Evolutionary conservation across 2,888 invertebrate genomes (phyloP).

Genomic region (Sesamia inferens): DNA sequence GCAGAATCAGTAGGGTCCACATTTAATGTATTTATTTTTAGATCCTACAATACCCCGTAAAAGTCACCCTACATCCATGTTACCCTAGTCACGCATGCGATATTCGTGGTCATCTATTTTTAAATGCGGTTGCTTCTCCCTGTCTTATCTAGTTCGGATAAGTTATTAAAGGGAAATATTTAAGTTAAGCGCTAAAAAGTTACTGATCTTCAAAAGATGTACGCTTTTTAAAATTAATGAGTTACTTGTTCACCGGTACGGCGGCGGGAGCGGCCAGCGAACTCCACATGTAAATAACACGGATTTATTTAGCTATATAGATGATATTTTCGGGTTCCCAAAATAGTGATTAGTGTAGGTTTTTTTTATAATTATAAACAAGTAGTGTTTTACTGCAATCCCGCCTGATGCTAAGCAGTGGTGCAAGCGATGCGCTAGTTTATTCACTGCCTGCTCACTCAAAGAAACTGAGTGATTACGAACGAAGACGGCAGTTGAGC

Average conservation of each 20-base stretch:
- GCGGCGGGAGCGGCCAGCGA: no score
- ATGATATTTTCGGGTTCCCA: neutral
- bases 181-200: neutral
- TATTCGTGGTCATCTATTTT: conserved; percentile 44
- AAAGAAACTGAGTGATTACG: no score
- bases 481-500: no score
- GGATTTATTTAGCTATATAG: no score
- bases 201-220: neutral
- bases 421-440: no score
- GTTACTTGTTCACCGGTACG: no score
- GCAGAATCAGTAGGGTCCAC: conserved; percentile 37
- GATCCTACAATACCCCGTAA: conserved; percentile 35
- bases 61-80: conserved; percentile 41
- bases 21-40: conserved; percentile 51
- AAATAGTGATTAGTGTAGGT: neutral
- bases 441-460: no score
- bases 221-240: neutral
- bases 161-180: neutral
- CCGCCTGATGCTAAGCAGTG: no score
- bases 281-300: no score
- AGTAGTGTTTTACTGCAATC: no score
- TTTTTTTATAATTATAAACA: no score
- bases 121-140: conserved; percentile 22
- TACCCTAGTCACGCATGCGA: conserved; percentile 37
- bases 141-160: conserved; percentile 3